Percentiles rank a stretch among this genome's conserved stretches.
Conservation (phyloP, 2,113 vertebrate genomes). For the Manacus vitellinus region DNA sequence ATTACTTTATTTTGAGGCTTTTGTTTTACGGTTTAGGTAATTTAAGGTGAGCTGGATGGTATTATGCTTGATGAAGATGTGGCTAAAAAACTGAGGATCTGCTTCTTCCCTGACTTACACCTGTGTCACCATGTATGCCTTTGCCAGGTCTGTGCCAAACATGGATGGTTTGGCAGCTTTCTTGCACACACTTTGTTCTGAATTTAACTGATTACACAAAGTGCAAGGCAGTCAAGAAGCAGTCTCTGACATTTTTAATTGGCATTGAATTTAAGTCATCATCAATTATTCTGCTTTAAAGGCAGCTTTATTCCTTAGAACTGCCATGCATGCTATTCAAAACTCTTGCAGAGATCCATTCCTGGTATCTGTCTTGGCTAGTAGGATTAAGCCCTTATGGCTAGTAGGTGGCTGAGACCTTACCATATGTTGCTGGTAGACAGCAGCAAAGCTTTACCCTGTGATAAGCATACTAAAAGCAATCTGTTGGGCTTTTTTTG, state of each 20-base stretch:
- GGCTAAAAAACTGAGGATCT: neutral
- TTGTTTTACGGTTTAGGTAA: neutral
- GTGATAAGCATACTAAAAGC: slow-evolving; percentile 67
- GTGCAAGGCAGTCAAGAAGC: slow-evolving; percentile 48
- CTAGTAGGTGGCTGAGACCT: slow-evolving; percentile 64
- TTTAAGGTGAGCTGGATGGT: neutral
- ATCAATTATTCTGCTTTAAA: slow-evolving; percentile 46
- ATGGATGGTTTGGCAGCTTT: neutral
- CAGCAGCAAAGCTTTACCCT: slow-evolving; percentile 61
- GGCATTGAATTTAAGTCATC: slow-evolving; percentile 46
- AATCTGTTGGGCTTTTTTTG: slow-evolving; percentile 25
- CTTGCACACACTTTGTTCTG: neutral
- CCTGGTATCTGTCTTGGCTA: slow-evolving; percentile 52
- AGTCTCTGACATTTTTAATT: slow-evolving; percentile 62
- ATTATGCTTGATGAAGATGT: neutral
- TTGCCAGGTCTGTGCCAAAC: slow-evolving; percentile 3
- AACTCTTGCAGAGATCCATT: slow-evolving; percentile 35
- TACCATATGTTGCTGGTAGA: slow-evolving; percentile 70
- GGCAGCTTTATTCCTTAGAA: slow-evolving; percentile 28
- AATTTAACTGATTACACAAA: slow-evolving; percentile 45
- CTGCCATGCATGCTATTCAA: neutral
- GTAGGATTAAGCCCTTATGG: slow-evolving; percentile 58
- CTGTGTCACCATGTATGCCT: neutral
- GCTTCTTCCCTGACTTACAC: neutral
- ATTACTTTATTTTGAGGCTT: neutral